phyloP scores from a whole-genome alignment of 2,888 invertebrate genomes.

The Nymphalis c-album region DNA sequence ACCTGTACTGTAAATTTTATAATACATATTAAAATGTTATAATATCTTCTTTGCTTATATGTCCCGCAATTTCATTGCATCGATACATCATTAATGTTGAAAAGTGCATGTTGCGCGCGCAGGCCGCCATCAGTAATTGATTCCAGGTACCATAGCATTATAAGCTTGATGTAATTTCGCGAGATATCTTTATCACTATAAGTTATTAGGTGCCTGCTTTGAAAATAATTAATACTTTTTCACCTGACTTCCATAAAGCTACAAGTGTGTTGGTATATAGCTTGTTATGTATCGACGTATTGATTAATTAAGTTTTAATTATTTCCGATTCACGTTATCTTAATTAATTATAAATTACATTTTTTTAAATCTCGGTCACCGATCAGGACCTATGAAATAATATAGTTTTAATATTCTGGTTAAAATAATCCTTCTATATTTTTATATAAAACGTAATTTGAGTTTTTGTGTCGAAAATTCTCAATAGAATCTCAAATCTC shows the following conservation, averaged over 20 bases:
- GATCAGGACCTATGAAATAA: no score
- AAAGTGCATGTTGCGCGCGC: constrained; percentile 24
- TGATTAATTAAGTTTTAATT: no score
- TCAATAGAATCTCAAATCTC: no score
- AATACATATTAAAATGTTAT: not conserved
- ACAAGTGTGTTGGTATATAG: not conserved
- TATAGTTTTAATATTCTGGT: no score
- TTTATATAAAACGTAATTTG: no score
- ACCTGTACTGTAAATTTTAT: not conserved
- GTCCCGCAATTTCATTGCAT: constrained; percentile 17
- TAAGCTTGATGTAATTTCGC: constrained; percentile 24
- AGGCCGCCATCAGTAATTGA: constrained; percentile 19
- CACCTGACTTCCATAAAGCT: not conserved
- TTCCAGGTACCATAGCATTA: constrained; percentile 18
- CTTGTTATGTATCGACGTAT: no score
- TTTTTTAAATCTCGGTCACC: no score
- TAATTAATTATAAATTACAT: no score
- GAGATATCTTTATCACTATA: constrained; percentile 18
- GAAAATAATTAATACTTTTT: constrained; percentile 11
- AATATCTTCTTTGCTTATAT: not conserved
- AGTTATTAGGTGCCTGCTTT: constrained; percentile 7
- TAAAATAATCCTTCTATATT: no score
- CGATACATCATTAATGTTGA: constrained; percentile 20
- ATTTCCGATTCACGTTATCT: no score
- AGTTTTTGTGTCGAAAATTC: no score